These are phyloP conservation scores for Camelus bactrianus DNA, from an alignment of 2,113 vertebrate species.

Conservation along the genomic window DNA sequence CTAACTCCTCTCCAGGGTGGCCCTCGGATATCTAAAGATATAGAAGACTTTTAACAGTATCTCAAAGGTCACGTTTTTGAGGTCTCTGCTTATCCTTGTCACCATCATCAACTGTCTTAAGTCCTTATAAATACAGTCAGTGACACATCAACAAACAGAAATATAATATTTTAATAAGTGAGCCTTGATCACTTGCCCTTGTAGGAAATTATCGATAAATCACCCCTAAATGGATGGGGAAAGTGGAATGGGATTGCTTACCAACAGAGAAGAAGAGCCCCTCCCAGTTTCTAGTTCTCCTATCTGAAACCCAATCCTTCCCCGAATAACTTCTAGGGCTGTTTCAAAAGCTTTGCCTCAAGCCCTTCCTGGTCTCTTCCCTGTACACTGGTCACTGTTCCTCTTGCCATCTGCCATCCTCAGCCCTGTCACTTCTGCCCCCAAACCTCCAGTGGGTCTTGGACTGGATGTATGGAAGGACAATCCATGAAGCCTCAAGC, in stretches of 20 bases:
- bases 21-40: background rate
- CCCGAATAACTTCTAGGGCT: background rate
- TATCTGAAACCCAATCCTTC: background rate
- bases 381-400: background rate
- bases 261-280: background rate
- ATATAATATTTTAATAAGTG: background rate
- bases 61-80: background rate
- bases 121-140: background rate
- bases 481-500: background rate
- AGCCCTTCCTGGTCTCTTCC: background rate
- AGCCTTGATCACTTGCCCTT: background rate
- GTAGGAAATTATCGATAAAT: background rate
- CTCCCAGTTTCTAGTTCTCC: background rate
- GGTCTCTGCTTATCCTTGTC: background rate
- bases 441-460: background rate
- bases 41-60: slow-evolving; percentile 28
- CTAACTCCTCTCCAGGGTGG: background rate
- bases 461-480: background rate
- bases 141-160: background rate
- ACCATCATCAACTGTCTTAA: background rate
- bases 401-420: background rate
- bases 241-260: background rate
- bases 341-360: background rate
- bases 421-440: background rate
- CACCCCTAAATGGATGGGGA: background rate